These are phyloP conservation scores for Torymus tubicola DNA, from an alignment of 2,888 invertebrate species.

Conservation along the genomic window DNA sequence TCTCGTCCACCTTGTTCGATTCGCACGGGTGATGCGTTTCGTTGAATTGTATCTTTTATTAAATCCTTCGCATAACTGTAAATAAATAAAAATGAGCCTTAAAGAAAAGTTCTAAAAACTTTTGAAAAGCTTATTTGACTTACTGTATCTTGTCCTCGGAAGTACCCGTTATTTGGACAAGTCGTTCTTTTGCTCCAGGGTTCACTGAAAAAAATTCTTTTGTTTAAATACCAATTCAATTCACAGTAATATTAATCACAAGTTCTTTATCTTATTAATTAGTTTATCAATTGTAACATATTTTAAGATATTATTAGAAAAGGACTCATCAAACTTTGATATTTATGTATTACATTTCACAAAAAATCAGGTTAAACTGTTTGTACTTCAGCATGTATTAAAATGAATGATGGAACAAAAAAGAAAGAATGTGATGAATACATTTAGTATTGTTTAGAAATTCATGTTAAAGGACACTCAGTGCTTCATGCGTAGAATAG, in stretches of 20 bases:
- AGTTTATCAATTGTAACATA: no score
- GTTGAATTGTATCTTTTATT: constrained; percentile 95
- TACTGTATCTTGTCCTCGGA: constrained; percentile 95
- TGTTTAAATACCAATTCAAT: not conserved
- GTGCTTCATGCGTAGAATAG: constrained; percentile 29
- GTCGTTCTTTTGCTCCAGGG: constrained; percentile 95
- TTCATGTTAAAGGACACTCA: constrained; percentile 12
- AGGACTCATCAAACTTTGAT: no score
- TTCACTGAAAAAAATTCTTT: constrained; percentile 82
- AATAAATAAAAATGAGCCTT: not conserved
- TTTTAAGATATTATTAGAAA: no score
- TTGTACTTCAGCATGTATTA: no score
- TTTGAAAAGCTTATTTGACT: constrained; percentile 71
- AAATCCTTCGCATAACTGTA: constrained; percentile 90
- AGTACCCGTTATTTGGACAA: constrained; percentile 96
- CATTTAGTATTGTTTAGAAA: constrained; percentile 9
- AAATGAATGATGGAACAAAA: not conserved
- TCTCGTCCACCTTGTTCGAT: constrained; percentile 79
- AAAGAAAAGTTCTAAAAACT: constrained; percentile 20
- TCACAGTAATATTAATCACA: constrained; percentile 32
- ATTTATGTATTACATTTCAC: no score
- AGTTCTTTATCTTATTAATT: not conserved
- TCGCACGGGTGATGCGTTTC: constrained; percentile 95
- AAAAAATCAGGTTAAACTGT: no score
- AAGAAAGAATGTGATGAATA: constrained; percentile 1